phyloP scores from a whole-genome alignment of 2,888 invertebrate species.

The Tanytarsus gracilentus region DNA sequence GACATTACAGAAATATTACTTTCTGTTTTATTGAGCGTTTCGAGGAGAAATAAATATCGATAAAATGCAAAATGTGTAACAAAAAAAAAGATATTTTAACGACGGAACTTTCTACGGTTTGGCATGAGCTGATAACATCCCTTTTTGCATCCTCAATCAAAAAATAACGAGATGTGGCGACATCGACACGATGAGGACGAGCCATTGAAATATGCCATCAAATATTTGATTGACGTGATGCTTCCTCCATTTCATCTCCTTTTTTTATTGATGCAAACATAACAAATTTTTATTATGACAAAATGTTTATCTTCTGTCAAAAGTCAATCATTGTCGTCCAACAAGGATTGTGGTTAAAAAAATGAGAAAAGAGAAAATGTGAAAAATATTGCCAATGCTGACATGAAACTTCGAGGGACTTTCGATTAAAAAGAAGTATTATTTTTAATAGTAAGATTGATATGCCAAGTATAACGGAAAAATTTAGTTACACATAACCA shows the following conservation, averaged over 20 bases:
- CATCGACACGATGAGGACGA: neutral
- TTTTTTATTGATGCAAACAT: conserved; percentile 3
- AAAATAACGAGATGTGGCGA: neutral
- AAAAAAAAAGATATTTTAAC: neutral
- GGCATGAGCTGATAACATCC: neutral
- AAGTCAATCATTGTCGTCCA: conserved; percentile 12
- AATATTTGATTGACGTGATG: conserved; percentile 7
- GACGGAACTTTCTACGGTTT: neutral
- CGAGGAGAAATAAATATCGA: too few species aligned
- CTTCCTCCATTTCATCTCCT: conserved; percentile 6
- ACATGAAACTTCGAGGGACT: neutral
- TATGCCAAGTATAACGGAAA: too few species aligned
- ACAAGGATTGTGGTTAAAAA: neutral
- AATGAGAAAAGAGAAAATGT: neutral
- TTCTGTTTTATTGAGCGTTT: too few species aligned
- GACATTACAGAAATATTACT: too few species aligned
- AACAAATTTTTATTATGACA: conserved; percentile 20
- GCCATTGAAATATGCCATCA: conserved; percentile 4
- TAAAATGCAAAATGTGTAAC: too few species aligned
- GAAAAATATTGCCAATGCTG: too few species aligned
- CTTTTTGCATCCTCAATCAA: conserved; percentile 12
- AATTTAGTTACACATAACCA: too few species aligned
- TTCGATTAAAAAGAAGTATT: neutral
- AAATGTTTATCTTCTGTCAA: conserved; percentile 26
- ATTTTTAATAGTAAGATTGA: too few species aligned